A percentile compares a stretch with the other conserved stretches of the same genome.
Evolutionary conservation across 2,888 invertebrate species (phyloP).

Genomic region (Drosophila falleni): DNA sequence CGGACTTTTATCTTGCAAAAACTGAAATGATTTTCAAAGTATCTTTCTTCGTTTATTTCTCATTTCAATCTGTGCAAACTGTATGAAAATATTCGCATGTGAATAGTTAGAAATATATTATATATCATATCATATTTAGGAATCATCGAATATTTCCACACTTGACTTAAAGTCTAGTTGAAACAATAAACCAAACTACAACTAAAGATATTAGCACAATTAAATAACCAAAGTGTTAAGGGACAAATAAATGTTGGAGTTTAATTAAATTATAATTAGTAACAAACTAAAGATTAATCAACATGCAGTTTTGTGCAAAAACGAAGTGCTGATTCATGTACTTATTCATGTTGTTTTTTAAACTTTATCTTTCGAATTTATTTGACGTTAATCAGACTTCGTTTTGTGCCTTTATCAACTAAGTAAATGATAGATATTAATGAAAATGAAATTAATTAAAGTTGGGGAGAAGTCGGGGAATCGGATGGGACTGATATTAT

Average conservation of each 20-base stretch:
- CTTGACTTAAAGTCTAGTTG: constrained; percentile 58
- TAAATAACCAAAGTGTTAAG: constrained; percentile 74
- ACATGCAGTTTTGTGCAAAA: constrained; percentile 79
- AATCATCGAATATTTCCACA: constrained; percentile 64
- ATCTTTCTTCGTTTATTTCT: constrained; percentile 8
- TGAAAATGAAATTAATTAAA: constrained; percentile 72
- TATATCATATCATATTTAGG: background rate
- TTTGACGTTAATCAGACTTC: constrained; percentile 48
- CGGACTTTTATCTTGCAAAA: constrained; percentile 64
- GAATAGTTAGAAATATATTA: background rate
- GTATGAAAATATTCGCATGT: constrained; percentile 46
- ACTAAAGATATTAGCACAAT: constrained; percentile 70
- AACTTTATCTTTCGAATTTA: constrained; percentile 15
- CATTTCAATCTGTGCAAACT: constrained; percentile 52
- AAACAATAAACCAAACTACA: constrained; percentile 74
- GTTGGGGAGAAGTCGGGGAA: constrained; percentile 28
- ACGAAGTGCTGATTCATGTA: constrained; percentile 56
- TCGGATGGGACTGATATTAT: constrained; percentile 14
- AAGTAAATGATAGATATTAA: constrained; percentile 63
- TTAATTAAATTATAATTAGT: constrained; percentile 63
- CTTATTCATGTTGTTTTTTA: constrained; percentile 10
- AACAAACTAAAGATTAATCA: constrained; percentile 56
- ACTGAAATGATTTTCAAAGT: constrained; percentile 57
- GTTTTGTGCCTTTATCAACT: constrained; percentile 54
- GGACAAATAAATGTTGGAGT: constrained; percentile 75